phyloP scores from a whole-genome alignment of 2,888 invertebrate species.

The Athalia circularis region DNA sequence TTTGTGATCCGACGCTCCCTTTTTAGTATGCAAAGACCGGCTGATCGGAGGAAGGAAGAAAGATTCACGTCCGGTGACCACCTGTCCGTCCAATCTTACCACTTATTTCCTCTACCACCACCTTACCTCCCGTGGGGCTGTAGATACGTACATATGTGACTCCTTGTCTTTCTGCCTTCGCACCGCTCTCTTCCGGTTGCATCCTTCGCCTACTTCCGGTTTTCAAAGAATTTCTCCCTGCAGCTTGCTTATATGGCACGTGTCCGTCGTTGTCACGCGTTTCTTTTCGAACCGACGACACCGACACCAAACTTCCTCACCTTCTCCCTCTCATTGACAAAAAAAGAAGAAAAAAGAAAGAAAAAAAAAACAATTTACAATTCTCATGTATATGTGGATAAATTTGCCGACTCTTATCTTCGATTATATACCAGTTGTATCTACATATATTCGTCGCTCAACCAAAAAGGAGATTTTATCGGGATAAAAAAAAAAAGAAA shows the following conservation, averaged over 20 bases:
- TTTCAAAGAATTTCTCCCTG: constrained; percentile 64
- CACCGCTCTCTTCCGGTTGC: constrained; percentile 63
- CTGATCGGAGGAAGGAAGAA: constrained; percentile 62
- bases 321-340: not conserved
- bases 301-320: not conserved
- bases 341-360: too few relatives aligned
- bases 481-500: too few relatives aligned
- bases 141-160: too few relatives aligned
- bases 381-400: too few relatives aligned
- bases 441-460: too few relatives aligned
- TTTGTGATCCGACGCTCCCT: constrained; percentile 35
- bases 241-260: not conserved
- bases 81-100: constrained; percentile 54
- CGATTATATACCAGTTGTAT: too few relatives aligned
- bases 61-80: constrained; percentile 73
- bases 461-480: too few relatives aligned
- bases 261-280: not conserved
- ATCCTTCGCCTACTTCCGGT: constrained; percentile 67
- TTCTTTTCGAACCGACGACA: constrained; percentile 8
- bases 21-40: constrained; percentile 65
- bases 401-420: too few relatives aligned
- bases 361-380: too few relatives aligned
- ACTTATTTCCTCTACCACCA: not conserved
- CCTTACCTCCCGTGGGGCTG: too few relatives aligned
- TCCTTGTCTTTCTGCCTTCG: constrained; percentile 8